Evolutionary conservation across 2,888 invertebrate genomes (phyloP), one percentile per base, ranked within the genome.

Genomic region (Priocnemis perturbator): DNA sequence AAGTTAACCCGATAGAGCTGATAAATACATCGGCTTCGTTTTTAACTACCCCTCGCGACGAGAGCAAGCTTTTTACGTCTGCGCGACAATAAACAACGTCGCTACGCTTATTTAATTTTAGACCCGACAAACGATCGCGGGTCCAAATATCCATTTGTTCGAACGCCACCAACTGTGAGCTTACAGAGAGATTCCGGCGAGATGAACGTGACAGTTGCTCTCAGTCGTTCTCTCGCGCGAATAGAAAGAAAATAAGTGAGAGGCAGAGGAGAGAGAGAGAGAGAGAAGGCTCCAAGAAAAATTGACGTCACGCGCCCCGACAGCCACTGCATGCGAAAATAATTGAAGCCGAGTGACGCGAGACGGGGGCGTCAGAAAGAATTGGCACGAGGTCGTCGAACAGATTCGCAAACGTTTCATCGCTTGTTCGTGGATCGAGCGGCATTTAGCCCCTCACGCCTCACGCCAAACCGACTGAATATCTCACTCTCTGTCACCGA

Each of bases 341-440:
- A 15, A 21, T 21, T 52, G 50, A 44, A 23, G n/a, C 21, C 20
- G 45, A 17, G 50, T 9, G 11, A 53, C 20, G 45, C 21, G 50
- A 2, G 11, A 53, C 11, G 14, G 44, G 30, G 15, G 59, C 44
- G 14, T 20, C 17, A n/a, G 19, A 64, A 60, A 59, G 60, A 70
- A 69, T 69, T 60, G 47, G 72, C 57, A 55, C 69, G 67, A 73
- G 64, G 64, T 56, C 67, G 66, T 56, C 37, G 58, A 69, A 64
- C 73, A 45, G 69, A 64, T 50, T 58, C 17, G 48, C 52, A 50
- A 17, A n/a, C 30, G 58, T 66, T 69, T 48, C 57, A 53, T 48
- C 47, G 63, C 56, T 63, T 56, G 57, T 57, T 17, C 17, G n/a
- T 48, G 45, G 26, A 26, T 48, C 63, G 56, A 19, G 14, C 9